phyloP scores from a whole-genome alignment of 1,140 invertebrate genomes.

The roundworm (Caenorhabditis elegans) region WBcel235 BX284603.4:9153501-9154000 shows the following conservation, averaged over 20 bases:
- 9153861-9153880: constrained; percentile 4
- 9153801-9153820: neutral
- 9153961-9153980: neutral
- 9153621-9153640: too few species aligned
- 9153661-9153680: too few species aligned
- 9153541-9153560: too few species aligned
- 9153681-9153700: too few species aligned
- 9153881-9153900: constrained; percentile 33
- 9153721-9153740: too few species aligned
- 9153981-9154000: neutral
- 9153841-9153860: neutral
- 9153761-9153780: constrained; percentile 26
- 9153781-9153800: constrained; percentile 31
- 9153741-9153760: neutral
- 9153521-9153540: too few species aligned
- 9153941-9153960: neutral
- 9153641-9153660: too few species aligned
- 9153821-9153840: neutral
- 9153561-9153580: too few species aligned
- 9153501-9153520: neutral
- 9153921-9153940: constrained; percentile 28
- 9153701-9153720: too few species aligned
- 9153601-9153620: too few species aligned
- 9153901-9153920: constrained; percentile 22
- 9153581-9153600: too few species aligned